Evolutionary conservation across 2,797 vertebrate genomes (phyloP), one percentile per base, ranked within the genome.

Genomic region (Myotis vivesi): DNA sequence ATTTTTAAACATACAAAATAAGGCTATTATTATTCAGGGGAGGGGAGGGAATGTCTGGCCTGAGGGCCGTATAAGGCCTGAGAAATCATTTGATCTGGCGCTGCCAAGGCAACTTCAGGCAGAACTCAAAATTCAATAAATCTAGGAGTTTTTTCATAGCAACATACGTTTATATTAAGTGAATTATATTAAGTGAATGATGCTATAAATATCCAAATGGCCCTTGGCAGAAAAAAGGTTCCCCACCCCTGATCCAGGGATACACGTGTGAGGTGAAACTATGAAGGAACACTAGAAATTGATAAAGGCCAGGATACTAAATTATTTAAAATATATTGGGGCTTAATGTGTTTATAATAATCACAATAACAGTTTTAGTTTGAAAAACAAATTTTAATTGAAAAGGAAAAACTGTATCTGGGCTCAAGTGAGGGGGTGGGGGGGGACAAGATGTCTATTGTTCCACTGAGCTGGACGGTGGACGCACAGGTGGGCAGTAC

Each of bases 331-430:
- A 66, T 30, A 49, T 5, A 69, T 4, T 46, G 49, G 84, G 30
- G 86, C 17, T 41, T 71, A 81, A 66, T 44, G 9, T 66, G 57
- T 38, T 84, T 41, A 7, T 33, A 66, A 46, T 55, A 28, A 77
- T 53, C 41, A 89, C 11, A 68, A 23, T 30, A 44, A 68, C 22
- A 20, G 38, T n/a, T 91, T 89, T 75, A 49, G 41, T 53, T 79
- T 79, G 71, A 80, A 89, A 93, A 30, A 28, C 20, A 28, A 59
- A 89, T 59, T 73, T 83, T 64, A 81, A 69, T 28, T 77, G n/a
- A 46, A 84, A 94, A 84, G 30, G 13, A 38, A 81, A 51, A 25
- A 22, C 10, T 49, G 5, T 23, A n/a, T 53, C 22, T 30, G 49
- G 20, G 44, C 2, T 16, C 33, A 80, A 41, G 1, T 0, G 30